phyloP scores from a whole-genome alignment of 2,888 invertebrate species.

The Ophion ventricosus region DNA sequence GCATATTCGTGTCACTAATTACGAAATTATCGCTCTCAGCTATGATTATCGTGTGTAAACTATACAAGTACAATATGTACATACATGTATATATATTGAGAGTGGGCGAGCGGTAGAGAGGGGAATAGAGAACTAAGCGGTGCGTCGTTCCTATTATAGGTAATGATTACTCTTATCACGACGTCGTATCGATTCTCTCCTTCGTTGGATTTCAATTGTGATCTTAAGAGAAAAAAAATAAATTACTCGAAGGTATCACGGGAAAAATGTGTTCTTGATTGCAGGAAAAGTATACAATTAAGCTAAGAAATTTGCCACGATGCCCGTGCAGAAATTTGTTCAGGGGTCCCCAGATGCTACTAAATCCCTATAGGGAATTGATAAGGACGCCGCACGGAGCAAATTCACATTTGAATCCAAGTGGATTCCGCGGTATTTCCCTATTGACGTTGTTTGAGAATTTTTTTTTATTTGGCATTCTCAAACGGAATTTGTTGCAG shows the following conservation, averaged over 20 bases:
- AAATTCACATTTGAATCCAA: too few relatives aligned
- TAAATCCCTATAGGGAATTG: too few relatives aligned
- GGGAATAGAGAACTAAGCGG: constrained; percentile 16
- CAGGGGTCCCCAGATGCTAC: too few relatives aligned
- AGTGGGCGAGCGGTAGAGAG: neutral
- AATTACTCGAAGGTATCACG: neutral
- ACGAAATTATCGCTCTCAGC: constrained; percentile 64
- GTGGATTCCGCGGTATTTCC: too few relatives aligned
- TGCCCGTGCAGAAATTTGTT: neutral
- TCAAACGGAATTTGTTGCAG: too few relatives aligned
- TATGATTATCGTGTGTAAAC: constrained; percentile 62
- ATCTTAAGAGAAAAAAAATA: constrained; percentile 10
- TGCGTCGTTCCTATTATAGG: constrained; percentile 46
- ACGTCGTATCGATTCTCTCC: constrained; percentile 47
- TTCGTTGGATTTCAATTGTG: constrained; percentile 43
- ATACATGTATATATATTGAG: neutral
- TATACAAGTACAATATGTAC: constrained; percentile 27
- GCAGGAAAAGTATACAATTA: constrained; percentile 15
- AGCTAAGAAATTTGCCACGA: neutral
- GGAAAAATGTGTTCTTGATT: constrained; percentile 3
- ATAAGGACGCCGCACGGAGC: too few relatives aligned
- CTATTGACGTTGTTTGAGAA: too few relatives aligned
- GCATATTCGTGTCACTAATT: constrained; percentile 66
- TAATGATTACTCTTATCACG: constrained; percentile 62
- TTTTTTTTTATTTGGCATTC: too few relatives aligned